Conservation (phyloP, 1,140 invertebrate species). For the Coenobita brevimanus region DNA sequence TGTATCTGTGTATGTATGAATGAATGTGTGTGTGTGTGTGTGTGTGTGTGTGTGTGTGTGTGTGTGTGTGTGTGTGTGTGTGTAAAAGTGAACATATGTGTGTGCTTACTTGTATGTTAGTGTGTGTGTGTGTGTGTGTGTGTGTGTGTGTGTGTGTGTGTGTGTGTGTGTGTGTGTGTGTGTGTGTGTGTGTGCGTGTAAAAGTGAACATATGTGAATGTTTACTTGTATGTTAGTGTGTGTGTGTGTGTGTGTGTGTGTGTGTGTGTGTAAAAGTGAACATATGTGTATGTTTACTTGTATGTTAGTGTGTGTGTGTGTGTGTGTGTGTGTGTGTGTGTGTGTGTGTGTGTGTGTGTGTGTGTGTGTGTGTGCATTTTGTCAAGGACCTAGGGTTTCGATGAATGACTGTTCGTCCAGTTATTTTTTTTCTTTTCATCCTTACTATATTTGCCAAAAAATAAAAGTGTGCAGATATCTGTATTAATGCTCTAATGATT, state of each 20-base stretch:
- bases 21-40: no score
- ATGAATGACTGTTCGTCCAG: not conserved
- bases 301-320: no score
- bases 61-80: not conserved
- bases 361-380: no score
- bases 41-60: not conserved
- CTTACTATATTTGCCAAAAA: not conserved
- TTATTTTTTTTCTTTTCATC: no score
- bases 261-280: no score
- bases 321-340: constrained; percentile 11
- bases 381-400: not conserved
- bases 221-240: no score
- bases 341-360: constrained; percentile 11
- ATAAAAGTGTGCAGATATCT: not conserved
- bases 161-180: constrained; percentile 22
- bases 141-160: constrained; percentile 22
- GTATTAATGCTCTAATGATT: not conserved
- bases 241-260: no score
- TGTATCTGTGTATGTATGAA: no score
- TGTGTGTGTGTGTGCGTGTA: constrained; percentile 18
- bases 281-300: no score
- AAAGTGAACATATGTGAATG: not conserved
- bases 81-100: no score
- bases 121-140: constrained; percentile 22
- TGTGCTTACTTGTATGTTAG: no score